Conservation (phyloP, 2,888 invertebrate species). For the Meghimatium bilineatum region DNA sequence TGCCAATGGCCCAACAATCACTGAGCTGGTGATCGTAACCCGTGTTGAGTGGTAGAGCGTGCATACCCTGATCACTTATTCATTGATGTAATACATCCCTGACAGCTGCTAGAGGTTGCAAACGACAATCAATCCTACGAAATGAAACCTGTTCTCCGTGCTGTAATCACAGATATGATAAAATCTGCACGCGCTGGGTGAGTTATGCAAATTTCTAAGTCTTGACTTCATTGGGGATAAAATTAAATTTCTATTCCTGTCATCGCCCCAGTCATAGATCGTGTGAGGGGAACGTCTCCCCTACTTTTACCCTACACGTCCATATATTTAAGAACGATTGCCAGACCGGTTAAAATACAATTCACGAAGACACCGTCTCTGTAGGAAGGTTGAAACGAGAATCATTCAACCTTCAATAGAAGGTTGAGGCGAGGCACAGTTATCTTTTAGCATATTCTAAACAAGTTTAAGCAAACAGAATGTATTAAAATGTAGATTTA, state of each 20-base stretch:
- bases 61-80: background rate
- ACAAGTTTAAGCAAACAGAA: no score
- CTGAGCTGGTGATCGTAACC: background rate
- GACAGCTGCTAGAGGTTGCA: background rate
- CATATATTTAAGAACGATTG: no score
- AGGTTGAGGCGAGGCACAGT: no score
- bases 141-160: background rate
- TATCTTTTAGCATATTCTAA: no score
- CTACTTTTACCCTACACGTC: no score
- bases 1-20: background rate
- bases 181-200: background rate
- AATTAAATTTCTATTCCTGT: constrained; percentile 6
- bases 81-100: background rate
- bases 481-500: no score
- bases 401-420: no score
- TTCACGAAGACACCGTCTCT: no score
- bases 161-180: constrained; percentile 8
- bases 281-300: background rate
- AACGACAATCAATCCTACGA: background rate
- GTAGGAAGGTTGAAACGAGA: no score
- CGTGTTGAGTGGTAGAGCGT: background rate
- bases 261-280: background rate
- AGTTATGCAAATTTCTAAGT: constrained; percentile 5
- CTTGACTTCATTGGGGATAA: background rate
- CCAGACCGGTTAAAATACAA: no score